A percentile compares a stretch with the other conserved stretches of the same genome.
Evolutionary conservation across 2,113 vertebrate species (phyloP).

Genomic region (Neoarius graeffei): DNA sequence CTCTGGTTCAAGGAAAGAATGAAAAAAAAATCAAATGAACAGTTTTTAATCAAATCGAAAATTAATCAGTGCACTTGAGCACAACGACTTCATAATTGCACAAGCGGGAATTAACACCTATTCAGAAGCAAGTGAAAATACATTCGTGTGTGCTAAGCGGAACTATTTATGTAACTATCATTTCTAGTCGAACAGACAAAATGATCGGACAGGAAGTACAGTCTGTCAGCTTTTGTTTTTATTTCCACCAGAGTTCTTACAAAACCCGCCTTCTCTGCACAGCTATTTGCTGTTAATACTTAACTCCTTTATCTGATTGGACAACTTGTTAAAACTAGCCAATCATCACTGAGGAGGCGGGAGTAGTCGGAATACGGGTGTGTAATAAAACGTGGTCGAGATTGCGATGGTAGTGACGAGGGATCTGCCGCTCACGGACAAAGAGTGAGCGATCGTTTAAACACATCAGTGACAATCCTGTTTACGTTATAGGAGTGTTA

Average conservation of each 20-base stretch:
- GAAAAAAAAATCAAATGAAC: neutral
- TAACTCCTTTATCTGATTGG: neutral
- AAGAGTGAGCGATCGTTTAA: constrained; percentile 44
- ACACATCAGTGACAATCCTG: neutral
- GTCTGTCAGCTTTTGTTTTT: neutral
- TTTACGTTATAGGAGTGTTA: neutral
- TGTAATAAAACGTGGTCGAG: constrained; percentile 9
- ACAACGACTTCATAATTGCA: neutral
- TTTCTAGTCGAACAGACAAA: constrained; percentile 39
- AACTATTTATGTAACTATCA: neutral
- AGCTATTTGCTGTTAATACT: neutral
- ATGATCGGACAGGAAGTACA: constrained; percentile 47
- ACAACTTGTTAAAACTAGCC: neutral
- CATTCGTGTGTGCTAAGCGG: neutral
- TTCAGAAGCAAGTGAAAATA: neutral
- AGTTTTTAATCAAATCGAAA: neutral
- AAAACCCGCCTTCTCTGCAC: neutral
- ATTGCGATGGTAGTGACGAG: constrained; percentile 47
- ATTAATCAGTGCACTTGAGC: neutral
- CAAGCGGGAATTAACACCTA: neutral
- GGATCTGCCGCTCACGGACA: constrained; percentile 40
- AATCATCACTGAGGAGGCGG: neutral
- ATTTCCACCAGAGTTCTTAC: neutral
- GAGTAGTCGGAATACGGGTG: neutral
- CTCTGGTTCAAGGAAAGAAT: too few species aligned